phyloP scores from a whole-genome alignment of 2,888 invertebrate genomes.

The Eilema depressum region DNA sequence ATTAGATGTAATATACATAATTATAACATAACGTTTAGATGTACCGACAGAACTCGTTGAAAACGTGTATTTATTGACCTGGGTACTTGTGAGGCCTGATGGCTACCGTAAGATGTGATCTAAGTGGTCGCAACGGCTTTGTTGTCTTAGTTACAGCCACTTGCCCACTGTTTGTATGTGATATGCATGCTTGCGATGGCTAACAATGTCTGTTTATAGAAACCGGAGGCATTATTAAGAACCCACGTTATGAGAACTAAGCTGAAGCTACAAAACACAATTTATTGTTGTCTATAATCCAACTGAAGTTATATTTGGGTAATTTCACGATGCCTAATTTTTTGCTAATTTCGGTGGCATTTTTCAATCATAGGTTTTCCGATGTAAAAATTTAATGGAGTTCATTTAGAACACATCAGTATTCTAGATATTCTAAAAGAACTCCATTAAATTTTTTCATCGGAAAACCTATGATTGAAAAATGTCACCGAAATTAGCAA shows the following conservation, averaged over 20 bases:
- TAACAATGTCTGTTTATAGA: slow-evolving; percentile 21
- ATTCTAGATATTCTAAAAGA: too few species aligned
- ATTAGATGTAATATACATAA: slow-evolving; percentile 48
- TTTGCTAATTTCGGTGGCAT: too few species aligned
- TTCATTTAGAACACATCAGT: too few species aligned
- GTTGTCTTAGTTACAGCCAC: slow-evolving; percentile 7
- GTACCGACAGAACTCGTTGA: slow-evolving; percentile 32
- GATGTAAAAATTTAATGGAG: too few species aligned
- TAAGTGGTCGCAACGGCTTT: slow-evolving; percentile 20
- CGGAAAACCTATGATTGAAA: too few species aligned
- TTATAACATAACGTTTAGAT: slow-evolving; percentile 41
- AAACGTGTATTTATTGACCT: slow-evolving; percentile 31
- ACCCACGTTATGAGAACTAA: slow-evolving; percentile 17
- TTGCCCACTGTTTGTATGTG: slow-evolving; percentile 16
- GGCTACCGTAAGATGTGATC: slow-evolving; percentile 27
- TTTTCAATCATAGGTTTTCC: too few species aligned
- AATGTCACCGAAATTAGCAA: too few species aligned
- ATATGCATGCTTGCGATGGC: slow-evolving; percentile 9
- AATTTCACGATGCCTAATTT: too few species aligned
- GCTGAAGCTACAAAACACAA: neutral
- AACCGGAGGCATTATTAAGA: slow-evolving; percentile 15
- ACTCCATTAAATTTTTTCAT: too few species aligned
- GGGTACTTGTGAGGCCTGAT: slow-evolving; percentile 3
- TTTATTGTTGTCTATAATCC: neutral
- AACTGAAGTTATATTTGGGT: neutral